Evolutionary conservation across 1,140 invertebrate species (phyloP), one percentile per base, ranked within the genome.

Genomic region (Drosophila cardini): DNA sequence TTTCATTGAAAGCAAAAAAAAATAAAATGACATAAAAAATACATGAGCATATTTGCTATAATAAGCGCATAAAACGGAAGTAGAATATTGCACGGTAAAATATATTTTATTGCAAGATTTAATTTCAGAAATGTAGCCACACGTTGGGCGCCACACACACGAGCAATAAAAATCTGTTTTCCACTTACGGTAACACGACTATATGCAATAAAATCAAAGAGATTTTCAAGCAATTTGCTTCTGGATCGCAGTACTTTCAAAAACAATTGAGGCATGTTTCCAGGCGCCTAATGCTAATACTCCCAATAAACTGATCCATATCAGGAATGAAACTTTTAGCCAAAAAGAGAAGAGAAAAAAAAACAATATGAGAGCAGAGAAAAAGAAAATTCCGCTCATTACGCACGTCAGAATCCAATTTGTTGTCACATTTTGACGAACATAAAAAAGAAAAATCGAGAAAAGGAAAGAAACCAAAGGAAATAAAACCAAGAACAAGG

Each of bases 351-450:
- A 8, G 16, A 36, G 36, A 56, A 32, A 52, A 52, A 40, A 69
- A 62, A 21, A 4, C n/a, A n/a, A n/a, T n/a, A n/a, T n/a, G n/a
- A n/a, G n/a, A n/a, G n/a, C n/a, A n/a, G n/a, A 2, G n/a, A 42
- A 58, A 32, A 65, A 61, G 57, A 26, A 64, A 74, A 55, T 73
- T 57, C 21, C 45, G 71, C 83, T 87, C 82, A 87, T 85, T 85
- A 85, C 70, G 78, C 83, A 85, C 78, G 83, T 87, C 78, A 87
- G 71, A 86, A 86, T 80, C 75, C 82, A 86, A 89, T 86, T 86
- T 89, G 79, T 87, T 89, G 83, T 83, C 84, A 89, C 83, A 89
- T 76, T 73, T 70, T 87, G 68, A 82, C 61, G 64, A 65, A 72
- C 70, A 77, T 76, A 72, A 80, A 89, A 85, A 76, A 72, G 30